A percentile compares a stretch with the other conserved stretches of the same genome.
phyloP scores from a whole-genome alignment of 2,888 invertebrate genomes.

The Noctua comes region DNA sequence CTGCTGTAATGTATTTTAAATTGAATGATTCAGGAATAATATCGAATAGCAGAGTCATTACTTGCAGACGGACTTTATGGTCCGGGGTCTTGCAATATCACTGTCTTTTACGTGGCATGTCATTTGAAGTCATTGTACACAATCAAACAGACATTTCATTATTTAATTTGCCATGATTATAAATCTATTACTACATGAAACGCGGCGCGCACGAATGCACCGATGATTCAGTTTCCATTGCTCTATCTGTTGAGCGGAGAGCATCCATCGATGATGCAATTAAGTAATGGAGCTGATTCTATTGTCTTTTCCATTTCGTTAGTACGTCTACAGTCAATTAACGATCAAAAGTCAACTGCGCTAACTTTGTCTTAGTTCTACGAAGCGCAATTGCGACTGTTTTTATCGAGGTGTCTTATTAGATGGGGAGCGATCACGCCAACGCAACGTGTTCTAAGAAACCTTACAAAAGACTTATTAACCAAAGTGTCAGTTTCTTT shows the following conservation, averaged over 20 bases:
- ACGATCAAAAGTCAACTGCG: constrained; percentile 60
- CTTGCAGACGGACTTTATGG: constrained; percentile 14
- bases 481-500: constrained; percentile 82
- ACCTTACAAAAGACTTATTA: constrained; percentile 81
- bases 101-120: constrained; percentile 33
- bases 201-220: neutral
- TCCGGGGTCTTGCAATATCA: constrained; percentile 42
- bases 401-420: constrained; percentile 76
- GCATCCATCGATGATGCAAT: constrained; percentile 37
- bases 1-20: constrained; percentile 56
- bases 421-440: constrained; percentile 74
- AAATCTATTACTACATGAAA: constrained; percentile 41
- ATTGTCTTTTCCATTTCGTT: constrained; percentile 62
- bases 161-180: constrained; percentile 57
- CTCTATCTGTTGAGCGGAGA: constrained; percentile 11
- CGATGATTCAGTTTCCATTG: constrained; percentile 41
- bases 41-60: constrained; percentile 24
- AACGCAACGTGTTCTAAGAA: constrained; percentile 81
- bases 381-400: constrained; percentile 70
- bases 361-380: constrained; percentile 72
- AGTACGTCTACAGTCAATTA: constrained; percentile 55
- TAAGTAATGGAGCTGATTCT: constrained; percentile 50
- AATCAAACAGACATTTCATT: constrained; percentile 52
- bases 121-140: constrained; percentile 33
- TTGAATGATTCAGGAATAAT: constrained; percentile 52